Evolutionary conservation across 2,113 vertebrate species (phyloP).

Genomic region (Recurvirostra avosetta): DNA sequence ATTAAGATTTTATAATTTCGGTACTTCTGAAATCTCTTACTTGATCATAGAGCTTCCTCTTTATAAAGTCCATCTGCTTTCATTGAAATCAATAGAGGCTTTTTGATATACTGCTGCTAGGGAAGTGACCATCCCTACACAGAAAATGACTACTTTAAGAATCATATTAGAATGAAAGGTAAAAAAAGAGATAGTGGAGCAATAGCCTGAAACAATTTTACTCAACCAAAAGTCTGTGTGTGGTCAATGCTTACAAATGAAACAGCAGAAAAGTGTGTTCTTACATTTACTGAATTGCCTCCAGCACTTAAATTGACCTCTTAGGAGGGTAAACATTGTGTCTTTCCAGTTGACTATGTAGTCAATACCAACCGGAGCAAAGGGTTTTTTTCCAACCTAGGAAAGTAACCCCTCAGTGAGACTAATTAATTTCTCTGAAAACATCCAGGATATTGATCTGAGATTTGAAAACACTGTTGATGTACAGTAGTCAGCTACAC

Average conservation of each 20-base stretch:
- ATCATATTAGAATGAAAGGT: neutral
- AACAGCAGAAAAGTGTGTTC: neutral
- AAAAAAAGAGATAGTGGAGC: neutral
- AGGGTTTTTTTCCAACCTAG: neutral
- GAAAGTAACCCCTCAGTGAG: slow-evolving; percentile 55
- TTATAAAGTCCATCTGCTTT: neutral
- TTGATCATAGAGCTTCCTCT: neutral
- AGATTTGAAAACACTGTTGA: slow-evolving; percentile 65
- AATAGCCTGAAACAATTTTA: neutral
- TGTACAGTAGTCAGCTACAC: slow-evolving; percentile 15
- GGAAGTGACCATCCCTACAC: neutral
- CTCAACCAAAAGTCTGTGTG: neutral
- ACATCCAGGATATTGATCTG: slow-evolving; percentile 62
- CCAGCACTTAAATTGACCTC: slow-evolving; percentile 51
- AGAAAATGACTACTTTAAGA: neutral
- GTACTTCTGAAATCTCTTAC: neutral
- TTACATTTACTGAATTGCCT: neutral
- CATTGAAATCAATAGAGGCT: neutral
- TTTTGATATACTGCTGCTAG: neutral
- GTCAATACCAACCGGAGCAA: slow-evolving; percentile 50
- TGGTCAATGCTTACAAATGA: neutral
- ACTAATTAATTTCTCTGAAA: slow-evolving; percentile 71
- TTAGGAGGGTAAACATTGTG: slow-evolving; percentile 38
- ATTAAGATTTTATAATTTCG: neutral
- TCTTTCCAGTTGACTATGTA: slow-evolving; percentile 1